Evolutionary conservation across 2,888 invertebrate species (phyloP), one percentile per base, ranked within the genome.

Genomic region (Epiblema foenella): DNA sequence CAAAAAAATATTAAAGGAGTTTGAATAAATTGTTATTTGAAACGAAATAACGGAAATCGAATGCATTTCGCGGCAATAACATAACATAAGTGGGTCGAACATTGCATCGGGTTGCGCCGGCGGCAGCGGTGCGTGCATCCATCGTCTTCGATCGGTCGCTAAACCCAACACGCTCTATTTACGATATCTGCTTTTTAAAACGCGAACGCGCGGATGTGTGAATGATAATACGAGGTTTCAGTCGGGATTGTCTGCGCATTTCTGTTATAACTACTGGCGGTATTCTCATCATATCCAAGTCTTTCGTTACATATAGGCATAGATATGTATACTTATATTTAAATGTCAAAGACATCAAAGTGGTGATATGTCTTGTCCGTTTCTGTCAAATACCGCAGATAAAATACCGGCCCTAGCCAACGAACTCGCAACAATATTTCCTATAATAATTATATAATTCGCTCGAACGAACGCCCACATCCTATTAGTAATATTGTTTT

Each of bases 101-200:
- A 86, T 91, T 92, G 91, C 91, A 89, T 88, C 85, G 89, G 82
- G 83, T 87, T 87, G 87, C 86, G 83, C 77, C 76, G 76, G 70
- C 72, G 74, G 75, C 85, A 74, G 76, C 85, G 85, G 81, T 84
- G 89, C 90, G 89, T 87, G 81, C 83, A 83, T 81, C 82, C 83
- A 81, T 77, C 83, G 86, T 85, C 86, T 87, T 86, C 84, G 87
- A 89, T 85, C 85, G 83, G 81, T 85, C 87, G 86, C 83, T 88
- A 83, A 88, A 86, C 87, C 85, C 81, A 81, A 18, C 89, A 91
- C 89, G 90, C 89, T 92, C 90, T 89, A 90, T 88, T 91, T 89
- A 80, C 81, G 76, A 33, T 65, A 77, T 80, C 81, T 76, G 73
- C 76, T 77, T 79, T n/a, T 79, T 78, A 51, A 39, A 67, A 67